Evolutionary conservation across 2,113 vertebrate genomes (phyloP).

Genomic region (Gobio gobio): DNA sequence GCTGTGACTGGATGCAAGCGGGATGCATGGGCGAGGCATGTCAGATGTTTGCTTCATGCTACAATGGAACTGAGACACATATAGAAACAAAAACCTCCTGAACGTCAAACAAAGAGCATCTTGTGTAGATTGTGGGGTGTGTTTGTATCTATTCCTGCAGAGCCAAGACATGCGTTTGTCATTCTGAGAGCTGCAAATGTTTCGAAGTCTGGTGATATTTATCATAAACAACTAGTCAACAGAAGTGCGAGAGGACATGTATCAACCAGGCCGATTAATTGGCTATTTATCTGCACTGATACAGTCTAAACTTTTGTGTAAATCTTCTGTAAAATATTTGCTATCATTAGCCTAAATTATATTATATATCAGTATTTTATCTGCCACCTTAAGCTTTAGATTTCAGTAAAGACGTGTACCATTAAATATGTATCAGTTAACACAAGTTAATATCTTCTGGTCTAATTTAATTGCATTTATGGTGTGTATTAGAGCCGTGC

Average conservation of each 20-base stretch:
- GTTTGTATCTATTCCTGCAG: not conserved
- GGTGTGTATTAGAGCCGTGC: no score
- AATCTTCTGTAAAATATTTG: no score
- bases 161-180: not conserved
- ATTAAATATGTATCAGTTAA: no score
- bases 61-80: not conserved
- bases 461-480: no score
- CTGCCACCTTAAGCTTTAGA: no score
- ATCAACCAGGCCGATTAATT: not conserved
- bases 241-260: not conserved
- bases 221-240: not conserved
- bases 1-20: not conserved
- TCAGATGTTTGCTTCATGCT: not conserved
- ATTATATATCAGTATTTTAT: no score
- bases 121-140: not conserved
- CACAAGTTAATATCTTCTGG: no score
- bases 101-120: not conserved
- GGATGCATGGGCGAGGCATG: slow-evolving; percentile 5
- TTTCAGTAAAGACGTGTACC: no score
- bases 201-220: slow-evolving; percentile 3
- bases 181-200: not conserved
- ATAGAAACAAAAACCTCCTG: slow-evolving; percentile 17
- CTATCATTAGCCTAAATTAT: no score
- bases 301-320: no score
- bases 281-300: not conserved